These are phyloP conservation scores for Neelides sp. DNA, from an alignment of 1,140 invertebrate genomes.

Conservation along the genomic window DNA sequence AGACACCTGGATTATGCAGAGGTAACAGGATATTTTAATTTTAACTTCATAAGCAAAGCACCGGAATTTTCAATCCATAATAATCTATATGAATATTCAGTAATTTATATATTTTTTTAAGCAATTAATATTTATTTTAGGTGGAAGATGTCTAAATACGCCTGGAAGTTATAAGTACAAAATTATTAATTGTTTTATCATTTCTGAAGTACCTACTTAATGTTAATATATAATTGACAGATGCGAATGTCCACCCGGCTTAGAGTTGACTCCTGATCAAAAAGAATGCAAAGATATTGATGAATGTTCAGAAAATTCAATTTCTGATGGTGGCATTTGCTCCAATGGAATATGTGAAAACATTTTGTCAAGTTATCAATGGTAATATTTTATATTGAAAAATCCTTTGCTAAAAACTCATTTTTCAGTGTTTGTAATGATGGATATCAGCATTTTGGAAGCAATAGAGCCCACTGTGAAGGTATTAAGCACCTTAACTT, in stretches of 20 bases:
- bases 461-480: conserved; percentile 47
- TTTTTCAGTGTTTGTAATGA: conserved; percentile 48
- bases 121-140: conserved; percentile 32
- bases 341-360: conserved; percentile 77
- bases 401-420: background rate
- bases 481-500: conserved; percentile 32
- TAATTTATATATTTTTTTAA: too few relatives aligned
- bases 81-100: too few relatives aligned
- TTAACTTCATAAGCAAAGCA: too few relatives aligned
- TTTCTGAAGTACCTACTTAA: background rate
- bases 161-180: conserved; percentile 41
- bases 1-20: conserved; percentile 51
- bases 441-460: conserved; percentile 55
- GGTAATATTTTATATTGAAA: conserved; percentile 32
- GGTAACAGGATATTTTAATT: conserved; percentile 53
- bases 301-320: conserved; percentile 55
- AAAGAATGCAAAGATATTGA: conserved; percentile 49
- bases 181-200: background rate
- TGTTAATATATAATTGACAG: background rate
- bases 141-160: conserved; percentile 64
- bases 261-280: conserved; percentile 49
- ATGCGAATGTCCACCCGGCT: conserved; percentile 56
- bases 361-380: conserved; percentile 73
- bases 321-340: conserved; percentile 67
- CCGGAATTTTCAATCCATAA: too few relatives aligned